phyloP scores from a whole-genome alignment of 2,888 invertebrate genomes.

The Eristalis pertinax region DNA sequence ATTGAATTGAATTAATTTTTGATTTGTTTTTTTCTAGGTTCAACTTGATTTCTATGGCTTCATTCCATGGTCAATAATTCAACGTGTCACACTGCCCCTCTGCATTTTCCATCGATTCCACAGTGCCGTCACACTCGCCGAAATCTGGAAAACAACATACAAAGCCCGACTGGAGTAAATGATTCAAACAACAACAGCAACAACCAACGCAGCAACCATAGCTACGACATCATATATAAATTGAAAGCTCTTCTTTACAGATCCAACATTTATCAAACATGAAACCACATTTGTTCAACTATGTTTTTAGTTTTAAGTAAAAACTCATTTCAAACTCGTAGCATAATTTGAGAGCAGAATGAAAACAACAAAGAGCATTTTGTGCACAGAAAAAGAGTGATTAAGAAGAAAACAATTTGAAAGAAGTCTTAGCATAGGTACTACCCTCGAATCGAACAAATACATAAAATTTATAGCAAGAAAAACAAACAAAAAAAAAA shows the following conservation, averaged over 20 bases:
- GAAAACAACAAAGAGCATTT: constrained; percentile 32
- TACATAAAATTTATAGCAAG: constrained; percentile 27
- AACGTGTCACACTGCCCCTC: constrained; percentile 94
- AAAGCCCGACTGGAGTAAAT: constrained; percentile 93
- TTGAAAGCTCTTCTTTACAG: constrained; percentile 39
- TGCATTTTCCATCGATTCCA: constrained; percentile 98
- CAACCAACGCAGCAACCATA: constrained; percentile 9
- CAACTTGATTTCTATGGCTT: constrained; percentile 96
- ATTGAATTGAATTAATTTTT: not conserved
- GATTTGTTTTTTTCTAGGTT: constrained; percentile 81
- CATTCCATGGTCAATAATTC: constrained; percentile 95
- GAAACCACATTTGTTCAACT: constrained; percentile 39
- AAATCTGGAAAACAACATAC: constrained; percentile 98
- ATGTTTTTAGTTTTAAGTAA: constrained; percentile 1
- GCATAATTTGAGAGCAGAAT: constrained; percentile 34
- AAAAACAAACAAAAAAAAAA: constrained; percentile 12
- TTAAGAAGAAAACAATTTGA: constrained; percentile 18
- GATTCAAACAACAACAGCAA: constrained; percentile 5
- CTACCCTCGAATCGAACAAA: constrained; percentile 64
- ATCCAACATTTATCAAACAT: constrained; percentile 29
- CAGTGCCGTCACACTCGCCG: constrained; percentile 95
- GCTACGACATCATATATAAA: constrained; percentile 52
- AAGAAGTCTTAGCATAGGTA: constrained; percentile 54
- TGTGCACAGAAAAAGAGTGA: constrained; percentile 69
- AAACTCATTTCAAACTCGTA: constrained; percentile 45